Conservation (phyloP, 2,888 invertebrate species). For the Loripinus fragilis region DNA sequence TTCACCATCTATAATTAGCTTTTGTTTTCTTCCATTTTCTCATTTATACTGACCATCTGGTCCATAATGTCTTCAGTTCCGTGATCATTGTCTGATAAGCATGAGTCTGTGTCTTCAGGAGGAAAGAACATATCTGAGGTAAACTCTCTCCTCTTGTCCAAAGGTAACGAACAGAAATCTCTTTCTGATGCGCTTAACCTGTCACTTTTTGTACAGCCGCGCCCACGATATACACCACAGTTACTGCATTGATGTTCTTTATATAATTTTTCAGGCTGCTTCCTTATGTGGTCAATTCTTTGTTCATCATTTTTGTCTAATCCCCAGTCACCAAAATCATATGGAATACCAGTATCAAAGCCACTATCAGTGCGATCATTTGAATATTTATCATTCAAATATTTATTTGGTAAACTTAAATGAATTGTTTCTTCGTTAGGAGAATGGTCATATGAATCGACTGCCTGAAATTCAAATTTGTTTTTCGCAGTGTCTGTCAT, state of each 20-base stretch:
- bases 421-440: neutral
- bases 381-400: neutral
- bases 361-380: neutral
- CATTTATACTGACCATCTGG: neutral
- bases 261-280: too few relatives aligned
- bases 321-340: neutral
- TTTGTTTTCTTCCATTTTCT: neutral
- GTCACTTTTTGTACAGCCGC: neutral
- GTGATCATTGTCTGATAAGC: neutral
- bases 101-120: neutral
- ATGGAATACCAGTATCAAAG: neutral
- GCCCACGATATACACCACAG: neutral
- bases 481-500: neutral
- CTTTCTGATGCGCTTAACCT: neutral
- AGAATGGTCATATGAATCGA: neutral
- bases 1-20: too few relatives aligned
- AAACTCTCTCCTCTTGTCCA: neutral
- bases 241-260: too few relatives aligned
- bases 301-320: too few relatives aligned
- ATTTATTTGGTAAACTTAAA: neutral
- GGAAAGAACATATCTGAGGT: constrained; percentile 6
- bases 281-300: too few relatives aligned
- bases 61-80: neutral
- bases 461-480: neutral
- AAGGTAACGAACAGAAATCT: neutral